Evolutionary conservation across 2,888 invertebrate species (phyloP).

Genomic region (Antheraea yamamai): DNA sequence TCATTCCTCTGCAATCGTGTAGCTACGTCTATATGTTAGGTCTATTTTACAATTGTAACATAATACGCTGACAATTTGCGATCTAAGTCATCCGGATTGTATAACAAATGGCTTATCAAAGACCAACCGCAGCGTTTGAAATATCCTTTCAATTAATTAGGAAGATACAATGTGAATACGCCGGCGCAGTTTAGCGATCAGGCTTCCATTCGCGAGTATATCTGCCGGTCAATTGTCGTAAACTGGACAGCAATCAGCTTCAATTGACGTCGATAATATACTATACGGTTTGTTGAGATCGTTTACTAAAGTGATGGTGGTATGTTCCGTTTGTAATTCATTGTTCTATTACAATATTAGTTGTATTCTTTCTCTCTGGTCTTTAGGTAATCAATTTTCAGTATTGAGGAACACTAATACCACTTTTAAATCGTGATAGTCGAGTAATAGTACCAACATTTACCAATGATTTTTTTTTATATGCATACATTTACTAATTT

Average conservation of each 20-base stretch:
- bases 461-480: too few relatives aligned
- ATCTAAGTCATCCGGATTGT: slow-evolving; percentile 14
- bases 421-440: too few relatives aligned
- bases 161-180: slow-evolving; percentile 70
- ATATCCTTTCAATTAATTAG: slow-evolving; percentile 67
- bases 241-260: slow-evolving; percentile 74
- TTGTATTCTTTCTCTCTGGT: not conserved
- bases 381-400: not conserved
- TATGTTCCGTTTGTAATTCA: slow-evolving; percentile 27
- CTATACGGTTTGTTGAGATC: slow-evolving; percentile 52
- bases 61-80: slow-evolving; percentile 13
- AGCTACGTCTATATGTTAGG: not conserved
- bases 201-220: slow-evolving; percentile 47
- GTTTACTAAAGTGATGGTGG: slow-evolving; percentile 41
- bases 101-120: slow-evolving; percentile 25
- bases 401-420: too few relatives aligned
- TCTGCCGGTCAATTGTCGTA: slow-evolving; percentile 62
- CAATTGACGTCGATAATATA: slow-evolving; percentile 76
- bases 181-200: slow-evolving; percentile 61
- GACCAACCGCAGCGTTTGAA: slow-evolving; percentile 45
- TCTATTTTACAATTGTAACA: slow-evolving; percentile 10
- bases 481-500: too few relatives aligned
- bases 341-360: slow-evolving; percentile 32
- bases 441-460: too few relatives aligned
- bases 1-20: not conserved